Base-by-base conservation (phyloP, 1,140 invertebrate species). In the Galendromus occidentalis region DNA sequence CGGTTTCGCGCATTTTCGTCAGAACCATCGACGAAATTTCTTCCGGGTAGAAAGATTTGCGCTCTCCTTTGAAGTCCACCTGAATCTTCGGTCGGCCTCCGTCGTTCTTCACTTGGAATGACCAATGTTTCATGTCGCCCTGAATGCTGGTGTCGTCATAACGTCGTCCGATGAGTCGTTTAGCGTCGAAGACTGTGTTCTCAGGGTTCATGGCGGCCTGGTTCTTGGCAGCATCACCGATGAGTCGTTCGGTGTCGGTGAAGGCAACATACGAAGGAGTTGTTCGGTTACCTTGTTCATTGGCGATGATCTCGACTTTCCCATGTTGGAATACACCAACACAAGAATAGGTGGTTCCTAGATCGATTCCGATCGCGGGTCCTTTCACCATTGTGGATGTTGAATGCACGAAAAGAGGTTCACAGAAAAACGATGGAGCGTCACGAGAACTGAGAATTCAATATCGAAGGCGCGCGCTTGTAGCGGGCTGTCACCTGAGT, bases 71-170 rank as follows among this genome's bases (percentile, higher is more conserved):
- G 71, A 72, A 76, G 4, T 74, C 69, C 0, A 78, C 75, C 64
- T 68, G 68, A 86, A 91, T 78, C 86, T 91, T 75, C 81, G 78
- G 90, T 79, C 93, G 93, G 39, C 83, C 80, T 68, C 80, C 81
- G 72, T 92, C 87, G 68, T 82, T 89, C 67, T 91, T 79, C 1
- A 96, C 90, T 67, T 84, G 85, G 76, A 96, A 97, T 1, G 92
- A 91, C 91, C 91, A 96, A 75, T 94, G 88, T 77, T 93, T 94
- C 87, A 94, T 94, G 73, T 96, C 92, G 51, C 82, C 80, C 78
- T 95, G 89, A 42, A 96, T 87, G 28, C 85, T 83, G 9, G 82
- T 69, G 76, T 96, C 93, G 67, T 94, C 88, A 73, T 90, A 96
- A 69, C 88, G 86, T 73, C 91, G 84, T 64, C 91, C 91, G 75